These are phyloP conservation scores for Cephonodes hylas DNA, from an alignment of 2,888 invertebrate species.

Conservation along the genomic window DNA sequence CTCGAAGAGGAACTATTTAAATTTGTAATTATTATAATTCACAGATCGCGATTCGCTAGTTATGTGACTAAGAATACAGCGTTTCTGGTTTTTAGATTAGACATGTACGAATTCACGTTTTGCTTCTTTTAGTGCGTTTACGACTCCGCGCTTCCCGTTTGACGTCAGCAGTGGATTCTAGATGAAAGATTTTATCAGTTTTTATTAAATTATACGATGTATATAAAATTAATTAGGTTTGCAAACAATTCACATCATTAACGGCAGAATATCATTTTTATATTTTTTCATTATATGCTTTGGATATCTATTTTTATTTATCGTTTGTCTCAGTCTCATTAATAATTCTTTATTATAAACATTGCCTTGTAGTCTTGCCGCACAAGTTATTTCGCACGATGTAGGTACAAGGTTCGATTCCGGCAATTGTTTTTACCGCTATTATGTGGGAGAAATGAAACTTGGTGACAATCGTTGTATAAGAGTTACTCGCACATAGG, in stretches of 20 bases:
- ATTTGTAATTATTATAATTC: constrained; percentile 11
- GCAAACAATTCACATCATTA: background rate
- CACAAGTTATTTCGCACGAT: too few species aligned
- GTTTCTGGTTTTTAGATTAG: constrained; percentile 26
- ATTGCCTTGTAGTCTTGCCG: too few species aligned
- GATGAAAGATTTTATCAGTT: background rate
- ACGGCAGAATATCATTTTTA: background rate
- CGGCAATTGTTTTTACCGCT: too few species aligned
- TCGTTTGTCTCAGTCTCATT: too few species aligned
- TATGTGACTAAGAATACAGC: constrained; percentile 20
- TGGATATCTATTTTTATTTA: too few species aligned
- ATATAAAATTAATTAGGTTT: background rate
- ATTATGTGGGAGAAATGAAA: too few species aligned
- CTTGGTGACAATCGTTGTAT: too few species aligned
- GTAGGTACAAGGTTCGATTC: too few species aligned
- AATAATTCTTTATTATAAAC: too few species aligned
- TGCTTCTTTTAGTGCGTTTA: constrained; percentile 24
- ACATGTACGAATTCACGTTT: constrained; percentile 17
- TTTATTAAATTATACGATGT: background rate
- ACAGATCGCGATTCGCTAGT: constrained; percentile 12
- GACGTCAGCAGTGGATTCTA: constrained; percentile 30
- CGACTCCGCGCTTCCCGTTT: constrained; percentile 29
- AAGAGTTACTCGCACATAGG: too few species aligned
- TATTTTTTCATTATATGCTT: background rate
- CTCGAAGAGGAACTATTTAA: background rate